phyloP scores from a whole-genome alignment of 2,113 vertebrate genomes.

The Fregata magnificens region DNA sequence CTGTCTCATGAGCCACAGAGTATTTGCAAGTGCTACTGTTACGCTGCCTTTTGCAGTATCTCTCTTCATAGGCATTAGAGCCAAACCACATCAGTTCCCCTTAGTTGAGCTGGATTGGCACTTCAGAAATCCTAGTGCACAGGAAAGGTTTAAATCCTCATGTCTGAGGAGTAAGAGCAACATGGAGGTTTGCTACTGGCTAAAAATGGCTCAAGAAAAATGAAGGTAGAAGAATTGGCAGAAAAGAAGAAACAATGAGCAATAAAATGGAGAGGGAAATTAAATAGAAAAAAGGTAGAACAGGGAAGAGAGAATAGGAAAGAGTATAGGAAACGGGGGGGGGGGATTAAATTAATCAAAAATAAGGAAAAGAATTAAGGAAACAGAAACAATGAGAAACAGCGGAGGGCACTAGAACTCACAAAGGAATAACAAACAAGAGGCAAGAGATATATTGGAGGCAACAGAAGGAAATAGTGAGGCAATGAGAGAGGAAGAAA shows the following conservation, averaged over 20 bases:
- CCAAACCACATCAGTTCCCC: slow-evolving; percentile 3
- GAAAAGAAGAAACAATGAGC: neutral
- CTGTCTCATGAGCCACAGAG: neutral
- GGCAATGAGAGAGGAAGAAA: neutral
- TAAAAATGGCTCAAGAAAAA: neutral
- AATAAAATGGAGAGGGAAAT: neutral
- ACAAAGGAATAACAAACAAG: neutral
- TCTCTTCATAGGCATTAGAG: neutral
- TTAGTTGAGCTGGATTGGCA: slow-evolving; percentile 31
- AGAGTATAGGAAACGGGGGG: neutral
- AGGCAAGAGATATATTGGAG: neutral
- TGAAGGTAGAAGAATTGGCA: neutral
- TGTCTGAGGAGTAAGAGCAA: neutral
- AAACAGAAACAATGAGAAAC: neutral
- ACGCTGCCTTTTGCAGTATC: neutral
- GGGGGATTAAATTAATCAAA: neutral
- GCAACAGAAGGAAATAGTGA: neutral
- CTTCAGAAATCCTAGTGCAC: slow-evolving; percentile 9
- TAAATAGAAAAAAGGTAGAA: neutral
- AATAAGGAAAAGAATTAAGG: neutral
- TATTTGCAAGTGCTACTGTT: neutral
- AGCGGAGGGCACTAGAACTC: neutral
- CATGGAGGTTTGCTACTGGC: neutral
- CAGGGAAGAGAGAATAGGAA: neutral
- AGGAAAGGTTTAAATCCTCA: neutral